These are phyloP conservation scores for Thereva nobilitata DNA, from an alignment of 2,888 invertebrate species.

Conservation along the genomic window DNA sequence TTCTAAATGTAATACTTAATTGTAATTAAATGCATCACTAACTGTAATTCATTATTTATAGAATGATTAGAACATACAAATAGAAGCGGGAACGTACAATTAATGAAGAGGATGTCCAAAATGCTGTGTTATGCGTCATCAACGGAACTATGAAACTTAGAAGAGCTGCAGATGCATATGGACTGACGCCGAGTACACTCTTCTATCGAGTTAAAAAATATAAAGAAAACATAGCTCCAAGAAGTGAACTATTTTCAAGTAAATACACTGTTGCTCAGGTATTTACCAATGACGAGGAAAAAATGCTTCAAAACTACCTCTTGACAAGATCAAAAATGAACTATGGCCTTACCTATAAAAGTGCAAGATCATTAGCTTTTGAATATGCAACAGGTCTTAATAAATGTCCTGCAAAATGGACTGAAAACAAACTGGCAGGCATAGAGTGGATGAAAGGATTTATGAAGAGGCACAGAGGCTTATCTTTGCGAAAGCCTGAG, in stretches of 20 bases:
- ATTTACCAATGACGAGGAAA: slow-evolving; percentile 41
- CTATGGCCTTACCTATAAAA: slow-evolving; percentile 39
- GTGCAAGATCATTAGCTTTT: slow-evolving; percentile 39
- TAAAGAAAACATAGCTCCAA: slow-evolving; percentile 38
- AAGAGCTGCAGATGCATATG: slow-evolving; percentile 5
- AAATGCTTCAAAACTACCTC: slow-evolving; percentile 39
- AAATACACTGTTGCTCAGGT: slow-evolving; percentile 40
- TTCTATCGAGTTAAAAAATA: slow-evolving; percentile 41
- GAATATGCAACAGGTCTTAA: too few relatives aligned
- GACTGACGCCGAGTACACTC: slow-evolving; percentile 26
- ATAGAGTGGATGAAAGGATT: slow-evolving; percentile 42
- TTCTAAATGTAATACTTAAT: slow-evolving; percentile 10
- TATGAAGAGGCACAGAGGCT: slow-evolving; percentile 42
- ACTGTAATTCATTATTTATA: slow-evolving; percentile 10
- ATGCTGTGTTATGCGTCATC: slow-evolving; percentile 10
- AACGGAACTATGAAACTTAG: slow-evolving; percentile 8
- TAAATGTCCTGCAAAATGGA: too few relatives aligned
- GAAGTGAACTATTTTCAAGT: slow-evolving; percentile 39
- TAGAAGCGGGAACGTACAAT: slow-evolving; percentile 7
- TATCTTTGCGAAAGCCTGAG: too few relatives aligned
- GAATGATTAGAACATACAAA: slow-evolving; percentile 6
- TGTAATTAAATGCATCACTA: slow-evolving; percentile 10
- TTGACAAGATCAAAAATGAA: slow-evolving; percentile 38
- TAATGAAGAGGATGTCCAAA: slow-evolving; percentile 10
- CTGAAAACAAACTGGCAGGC: too few relatives aligned